Evolutionary conservation across 37 sponge, comb jelly and placozoan genomes (phyloP).

Genomic region (Dysidea cf. avara): DNA sequence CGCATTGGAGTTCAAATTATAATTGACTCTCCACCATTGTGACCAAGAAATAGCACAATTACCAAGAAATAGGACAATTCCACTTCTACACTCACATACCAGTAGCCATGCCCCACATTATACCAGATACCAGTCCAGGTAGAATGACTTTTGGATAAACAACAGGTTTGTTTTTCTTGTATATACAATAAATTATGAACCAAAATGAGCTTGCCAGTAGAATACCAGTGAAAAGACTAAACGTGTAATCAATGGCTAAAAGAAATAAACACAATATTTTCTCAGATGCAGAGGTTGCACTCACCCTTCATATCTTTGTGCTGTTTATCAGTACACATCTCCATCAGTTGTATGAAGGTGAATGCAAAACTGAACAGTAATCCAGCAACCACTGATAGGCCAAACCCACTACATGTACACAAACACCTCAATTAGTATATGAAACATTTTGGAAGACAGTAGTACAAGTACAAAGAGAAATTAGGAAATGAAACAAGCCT

Average conservation of each 20-base stretch:
- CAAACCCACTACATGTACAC: constrained; percentile 52
- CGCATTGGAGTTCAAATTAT: too few relatives aligned
- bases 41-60: too few relatives aligned
- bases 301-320: constrained; percentile 50
- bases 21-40: too few relatives aligned
- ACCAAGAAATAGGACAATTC: too few relatives aligned
- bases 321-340: constrained; percentile 40
- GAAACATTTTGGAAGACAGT: too few relatives aligned
- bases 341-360: constrained; percentile 46
- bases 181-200: constrained; percentile 51
- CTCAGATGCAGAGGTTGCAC: neutral
- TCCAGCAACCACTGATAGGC: constrained; percentile 58
- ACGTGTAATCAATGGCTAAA: constrained; percentile 69
- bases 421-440: too few relatives aligned
- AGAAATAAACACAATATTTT: neutral
- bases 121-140: constrained; percentile 78
- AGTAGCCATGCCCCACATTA: constrained; percentile 89
- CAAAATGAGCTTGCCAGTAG: constrained; percentile 68
- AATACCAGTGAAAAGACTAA: constrained; percentile 77
- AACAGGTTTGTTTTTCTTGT: constrained; percentile 62
- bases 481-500: too few relatives aligned
- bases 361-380: constrained; percentile 57
- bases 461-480: too few relatives aligned
- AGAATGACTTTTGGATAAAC: constrained; percentile 71
- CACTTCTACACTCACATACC: constrained; percentile 13